These are phyloP conservation scores for Erebia ligea DNA, from an alignment of 2,888 invertebrate genomes.

Conservation along the genomic window DNA sequence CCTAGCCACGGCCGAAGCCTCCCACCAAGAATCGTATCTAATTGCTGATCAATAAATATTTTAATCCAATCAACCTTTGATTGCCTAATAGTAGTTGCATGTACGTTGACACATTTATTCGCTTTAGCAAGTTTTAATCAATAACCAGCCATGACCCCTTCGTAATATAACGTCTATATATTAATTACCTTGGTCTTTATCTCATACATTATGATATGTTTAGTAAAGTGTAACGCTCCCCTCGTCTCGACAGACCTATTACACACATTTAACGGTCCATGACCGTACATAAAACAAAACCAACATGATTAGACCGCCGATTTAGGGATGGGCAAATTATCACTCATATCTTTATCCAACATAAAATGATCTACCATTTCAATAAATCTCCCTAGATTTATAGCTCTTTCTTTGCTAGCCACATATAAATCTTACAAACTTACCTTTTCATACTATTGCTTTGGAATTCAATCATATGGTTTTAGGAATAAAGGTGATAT, in stretches of 20 bases:
- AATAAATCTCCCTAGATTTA: constrained; percentile 15
- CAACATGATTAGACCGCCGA: constrained; percentile 50
- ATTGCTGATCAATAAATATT: too few species aligned
- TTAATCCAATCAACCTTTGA: too few species aligned
- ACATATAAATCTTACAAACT: constrained; percentile 1
- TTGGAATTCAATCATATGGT: constrained; percentile 23
- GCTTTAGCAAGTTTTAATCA: background rate
- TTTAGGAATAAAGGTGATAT: background rate
- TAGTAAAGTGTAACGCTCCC: constrained; percentile 31
- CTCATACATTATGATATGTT: constrained; percentile 28
- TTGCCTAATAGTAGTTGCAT: background rate
- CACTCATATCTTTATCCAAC: constrained; percentile 46
- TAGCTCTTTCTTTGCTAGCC: constrained; percentile 34
- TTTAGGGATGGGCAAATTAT: constrained; percentile 54
- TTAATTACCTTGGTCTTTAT: constrained; percentile 21
- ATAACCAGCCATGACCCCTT: constrained; percentile 11
- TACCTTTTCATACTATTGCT: background rate
- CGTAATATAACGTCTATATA: constrained; percentile 8
- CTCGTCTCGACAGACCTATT: constrained; percentile 33
- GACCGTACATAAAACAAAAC: constrained; percentile 54
- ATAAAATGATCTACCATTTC: constrained; percentile 32
- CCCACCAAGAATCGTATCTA: too few species aligned
- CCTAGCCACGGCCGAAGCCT: too few species aligned
- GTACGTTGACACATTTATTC: background rate
- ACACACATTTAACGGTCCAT: constrained; percentile 40